A percentile compares a stretch with the other conserved stretches of the same genome.
phyloP scores from a whole-genome alignment of 2,113 vertebrate genomes.

The Sakesphorus luctuosus region DNA sequence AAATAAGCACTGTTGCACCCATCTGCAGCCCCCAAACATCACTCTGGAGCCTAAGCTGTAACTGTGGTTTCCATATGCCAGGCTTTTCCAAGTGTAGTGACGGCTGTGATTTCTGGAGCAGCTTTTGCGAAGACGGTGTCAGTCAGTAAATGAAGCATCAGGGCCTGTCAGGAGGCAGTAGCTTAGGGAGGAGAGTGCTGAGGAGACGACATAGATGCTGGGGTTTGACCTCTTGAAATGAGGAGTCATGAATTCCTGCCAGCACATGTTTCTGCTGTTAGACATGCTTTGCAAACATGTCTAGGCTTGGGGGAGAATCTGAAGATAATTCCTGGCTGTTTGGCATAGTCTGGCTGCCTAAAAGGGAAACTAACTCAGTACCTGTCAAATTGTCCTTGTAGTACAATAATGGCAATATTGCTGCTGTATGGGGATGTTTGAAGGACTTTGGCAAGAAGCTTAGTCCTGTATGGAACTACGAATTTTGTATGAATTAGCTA shows the following conservation, averaged over 20 bases:
- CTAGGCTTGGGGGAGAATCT: neutral
- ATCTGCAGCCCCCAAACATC: neutral
- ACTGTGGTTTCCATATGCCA: neutral
- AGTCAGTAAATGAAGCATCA: neutral
- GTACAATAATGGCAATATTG: neutral
- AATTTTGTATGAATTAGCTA: neutral
- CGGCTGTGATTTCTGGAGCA: neutral
- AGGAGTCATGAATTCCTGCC: constrained; percentile 8
- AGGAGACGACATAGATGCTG: neutral
- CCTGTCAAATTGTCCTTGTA: neutral
- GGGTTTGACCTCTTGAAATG: constrained; percentile 3
- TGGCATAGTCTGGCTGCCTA: neutral
- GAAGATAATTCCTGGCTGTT: neutral
- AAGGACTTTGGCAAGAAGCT: neutral
- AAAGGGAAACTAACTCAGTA: neutral
- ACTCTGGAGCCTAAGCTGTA: neutral
- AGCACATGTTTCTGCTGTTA: constrained; percentile 16
- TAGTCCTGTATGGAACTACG: neutral
- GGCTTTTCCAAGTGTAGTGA: neutral
- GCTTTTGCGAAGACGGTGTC: neutral
- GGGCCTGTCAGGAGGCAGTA: neutral
- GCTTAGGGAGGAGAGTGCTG: neutral
- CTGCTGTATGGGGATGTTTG: neutral
- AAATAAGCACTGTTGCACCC: neutral
- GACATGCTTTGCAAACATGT: constrained; percentile 18